phyloP scores from a whole-genome alignment of 1,140 invertebrate species.

The Drosophila tsacasi region DNA sequence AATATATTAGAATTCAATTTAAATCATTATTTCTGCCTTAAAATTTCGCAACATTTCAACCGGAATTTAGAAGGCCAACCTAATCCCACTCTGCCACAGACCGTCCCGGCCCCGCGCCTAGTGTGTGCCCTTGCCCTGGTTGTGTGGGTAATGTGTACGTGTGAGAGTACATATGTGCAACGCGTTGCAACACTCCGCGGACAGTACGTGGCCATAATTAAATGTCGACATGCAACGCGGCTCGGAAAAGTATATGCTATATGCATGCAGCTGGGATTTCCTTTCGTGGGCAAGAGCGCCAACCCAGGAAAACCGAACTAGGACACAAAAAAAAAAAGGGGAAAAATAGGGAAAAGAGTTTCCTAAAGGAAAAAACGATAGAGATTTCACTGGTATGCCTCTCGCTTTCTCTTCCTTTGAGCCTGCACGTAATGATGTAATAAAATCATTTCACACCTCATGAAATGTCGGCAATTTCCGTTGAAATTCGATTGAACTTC shows the following conservation, averaged over 20 bases:
- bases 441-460: conserved; percentile 85
- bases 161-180: conserved; percentile 10
- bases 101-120: not conserved
- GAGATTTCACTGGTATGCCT: conserved; percentile 28
- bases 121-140: conserved; percentile 26
- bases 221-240: conserved; percentile 78
- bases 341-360: conserved; percentile 3
- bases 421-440: conserved; percentile 84
- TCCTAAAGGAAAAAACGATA: conserved; percentile 2
- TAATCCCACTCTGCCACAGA: conserved; percentile 8
- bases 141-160: conserved; percentile 17
- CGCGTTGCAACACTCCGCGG: conserved; percentile 42
- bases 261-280: conserved; percentile 29
- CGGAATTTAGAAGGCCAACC: not conserved
- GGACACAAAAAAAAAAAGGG: not conserved
- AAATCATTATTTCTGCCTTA: not conserved
- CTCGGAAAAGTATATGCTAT: conserved; percentile 48
- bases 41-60: not conserved
- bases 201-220: conserved; percentile 76
- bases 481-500: conserved; percentile 84
- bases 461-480: conserved; percentile 85
- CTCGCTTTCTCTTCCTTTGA: conserved; percentile 5
- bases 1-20: not conserved
- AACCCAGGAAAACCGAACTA: conserved; percentile 23
- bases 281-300: conserved; percentile 15